These are phyloP conservation scores for Onychostoma macrolepis DNA, from an alignment of 2,113 vertebrate genomes.

Conservation along the genomic window DNA sequence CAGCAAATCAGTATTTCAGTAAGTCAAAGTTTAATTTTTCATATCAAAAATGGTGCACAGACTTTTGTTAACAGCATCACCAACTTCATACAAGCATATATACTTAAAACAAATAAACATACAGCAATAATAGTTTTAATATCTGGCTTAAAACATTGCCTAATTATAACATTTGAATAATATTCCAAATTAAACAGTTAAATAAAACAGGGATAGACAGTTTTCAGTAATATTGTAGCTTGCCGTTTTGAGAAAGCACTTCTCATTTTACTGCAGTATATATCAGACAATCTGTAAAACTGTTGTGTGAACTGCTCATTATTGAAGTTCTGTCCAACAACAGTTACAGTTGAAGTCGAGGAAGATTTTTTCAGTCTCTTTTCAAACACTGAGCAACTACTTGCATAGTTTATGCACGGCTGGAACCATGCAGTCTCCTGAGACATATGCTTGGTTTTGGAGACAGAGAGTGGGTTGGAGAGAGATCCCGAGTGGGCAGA, in stretches of 20 bases:
- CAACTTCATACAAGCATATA: neutral
- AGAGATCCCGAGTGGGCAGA: neutral
- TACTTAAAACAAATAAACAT: neutral
- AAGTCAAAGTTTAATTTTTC: neutral
- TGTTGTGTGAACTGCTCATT: neutral
- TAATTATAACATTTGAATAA: neutral
- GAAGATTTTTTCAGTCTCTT: neutral
- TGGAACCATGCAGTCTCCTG: constrained; percentile 5
- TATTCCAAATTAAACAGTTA: neutral
- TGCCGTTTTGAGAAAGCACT: neutral
- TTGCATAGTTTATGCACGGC: neutral
- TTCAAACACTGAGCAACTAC: neutral
- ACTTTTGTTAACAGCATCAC: neutral
- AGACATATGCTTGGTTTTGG: constrained; percentile 8
- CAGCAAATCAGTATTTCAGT: neutral
- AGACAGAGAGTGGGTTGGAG: constrained; percentile 54
- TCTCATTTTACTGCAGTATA: neutral
- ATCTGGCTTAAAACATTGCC: neutral
- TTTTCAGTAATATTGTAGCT: neutral
- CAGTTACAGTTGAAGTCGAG: neutral
- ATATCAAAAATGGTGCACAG: neutral
- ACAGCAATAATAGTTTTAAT: neutral
- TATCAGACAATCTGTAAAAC: neutral
- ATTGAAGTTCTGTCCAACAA: neutral
- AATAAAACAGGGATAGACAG: neutral